Evolutionary conservation across 2,797 vertebrate genomes (phyloP).

Genomic region (Acomys russatus): DNA sequence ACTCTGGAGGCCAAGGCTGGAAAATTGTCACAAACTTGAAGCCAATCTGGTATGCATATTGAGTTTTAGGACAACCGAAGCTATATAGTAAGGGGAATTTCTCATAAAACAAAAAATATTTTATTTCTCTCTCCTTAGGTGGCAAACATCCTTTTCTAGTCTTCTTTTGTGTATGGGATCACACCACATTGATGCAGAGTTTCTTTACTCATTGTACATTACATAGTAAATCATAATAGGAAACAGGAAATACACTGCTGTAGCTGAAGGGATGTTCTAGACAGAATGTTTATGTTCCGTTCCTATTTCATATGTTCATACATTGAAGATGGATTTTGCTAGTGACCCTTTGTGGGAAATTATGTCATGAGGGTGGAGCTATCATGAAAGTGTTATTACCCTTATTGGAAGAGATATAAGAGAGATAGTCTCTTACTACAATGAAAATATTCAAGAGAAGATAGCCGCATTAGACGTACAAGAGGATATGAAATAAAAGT

Average conservation of each 20-base stretch:
- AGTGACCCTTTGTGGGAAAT: not conserved
- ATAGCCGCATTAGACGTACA: not conserved
- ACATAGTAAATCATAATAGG: not conserved
- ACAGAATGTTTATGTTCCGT: not conserved
- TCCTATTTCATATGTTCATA: accelerated
- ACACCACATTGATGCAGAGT: not conserved
- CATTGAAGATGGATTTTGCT: not conserved
- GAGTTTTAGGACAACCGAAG: not conserved
- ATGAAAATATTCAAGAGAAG: not conserved
- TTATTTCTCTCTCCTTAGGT: not conserved
- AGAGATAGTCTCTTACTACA: not conserved
- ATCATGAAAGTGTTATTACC: not conserved
- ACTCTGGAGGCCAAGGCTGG: not conserved
- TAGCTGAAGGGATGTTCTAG: not conserved
- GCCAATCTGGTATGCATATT: not conserved
- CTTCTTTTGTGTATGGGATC: not conserved
- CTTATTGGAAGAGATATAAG: no score
- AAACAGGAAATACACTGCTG: not conserved
- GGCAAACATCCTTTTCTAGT: not conserved
- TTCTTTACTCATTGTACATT: not conserved
- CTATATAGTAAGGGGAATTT: not conserved
- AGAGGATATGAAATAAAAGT: not conserved
- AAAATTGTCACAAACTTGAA: not conserved
- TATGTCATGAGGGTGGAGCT: not conserved
- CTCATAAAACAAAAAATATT: not conserved